Evolutionary conservation across 2,797 vertebrate genomes (phyloP).

Genomic region (Catharus ustulatus): DNA sequence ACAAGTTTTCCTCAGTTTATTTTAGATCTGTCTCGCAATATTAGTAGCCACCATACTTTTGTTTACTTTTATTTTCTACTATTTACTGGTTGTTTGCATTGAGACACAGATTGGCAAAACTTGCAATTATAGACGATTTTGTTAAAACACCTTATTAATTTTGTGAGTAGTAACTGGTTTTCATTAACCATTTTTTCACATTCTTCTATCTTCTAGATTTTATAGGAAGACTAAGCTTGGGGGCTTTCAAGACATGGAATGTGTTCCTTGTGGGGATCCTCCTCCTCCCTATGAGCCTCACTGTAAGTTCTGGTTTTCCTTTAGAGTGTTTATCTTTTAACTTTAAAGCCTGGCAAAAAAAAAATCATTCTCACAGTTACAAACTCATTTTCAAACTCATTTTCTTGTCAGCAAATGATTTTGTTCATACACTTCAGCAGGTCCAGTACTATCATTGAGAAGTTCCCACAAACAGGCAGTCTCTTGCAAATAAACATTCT

Average conservation of each 20-base stretch:
- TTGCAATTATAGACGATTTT: neutral
- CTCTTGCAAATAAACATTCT: neutral
- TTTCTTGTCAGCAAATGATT: neutral
- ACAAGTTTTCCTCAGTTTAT: neutral
- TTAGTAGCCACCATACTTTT: neutral
- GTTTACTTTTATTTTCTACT: neutral
- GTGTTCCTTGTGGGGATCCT: slow-evolving; percentile 93
- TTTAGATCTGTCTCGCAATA: neutral
- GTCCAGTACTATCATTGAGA: neutral
- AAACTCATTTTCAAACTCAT: neutral
- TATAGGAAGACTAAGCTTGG: slow-evolving; percentile 97
- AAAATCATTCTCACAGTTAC: neutral
- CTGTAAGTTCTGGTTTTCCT: slow-evolving; percentile 84
- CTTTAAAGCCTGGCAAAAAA: neutral
- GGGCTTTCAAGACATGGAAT: slow-evolving; percentile 98
- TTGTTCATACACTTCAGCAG: neutral
- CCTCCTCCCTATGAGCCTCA: slow-evolving; percentile 95
- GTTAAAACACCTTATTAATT: neutral
- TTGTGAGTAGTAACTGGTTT: neutral
- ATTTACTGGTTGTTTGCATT: neutral
- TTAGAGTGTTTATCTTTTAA: neutral
- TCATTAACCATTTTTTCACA: neutral
- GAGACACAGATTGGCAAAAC: neutral
- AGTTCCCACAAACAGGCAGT: neutral
- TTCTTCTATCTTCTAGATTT: slow-evolving; percentile 81